Base-by-base conservation (phyloP, 2,888 invertebrate species). In the Cataglyphis altisquamis region DNA sequence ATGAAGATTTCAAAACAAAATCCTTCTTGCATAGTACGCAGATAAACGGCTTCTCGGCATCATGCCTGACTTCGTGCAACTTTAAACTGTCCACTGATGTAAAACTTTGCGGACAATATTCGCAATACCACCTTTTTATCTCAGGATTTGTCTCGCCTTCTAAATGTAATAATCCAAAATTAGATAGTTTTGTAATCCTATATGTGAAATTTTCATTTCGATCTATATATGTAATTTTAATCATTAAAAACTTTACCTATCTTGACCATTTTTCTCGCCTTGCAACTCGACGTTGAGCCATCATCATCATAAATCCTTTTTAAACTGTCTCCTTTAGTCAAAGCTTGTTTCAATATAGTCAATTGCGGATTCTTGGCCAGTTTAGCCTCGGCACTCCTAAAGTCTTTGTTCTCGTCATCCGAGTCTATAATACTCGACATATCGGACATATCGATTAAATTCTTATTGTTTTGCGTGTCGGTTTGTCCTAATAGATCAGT, bases 1-100 rank as follows among this genome's bases (percentile, higher is more conserved):
- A 91, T n/a, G 95, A 94, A 6, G 95, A 93, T 64, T 95, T 94
- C 18, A 95, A 92, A 1, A 93, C 91, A 84, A 96, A 95, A 83
- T 95, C 95, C 86, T 94, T 94, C 73, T 95, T 95, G 88, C 96
- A 96, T n/a, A 96, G 88, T 73, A 96, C 92, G 91, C 96, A 96
- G 41, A 95, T 92, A 87, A 94, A 96, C 1, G 95, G 95, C 80
- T 93, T 95, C 73, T 93, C 92, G 10, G 90, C 90, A 52, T 94
- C 93, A 82, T 95, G 94, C 5, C 86, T 88, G 10, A 86, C 83
- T 84, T 94, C 94, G 77, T 95, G 95, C 12, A 94, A 92, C 63
- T 93, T 93, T 12, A 94, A 86, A 48, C 87, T 90, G 3, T 93
- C 93, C 3, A 92, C 86, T 0, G 93, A 92, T 0, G 90, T 89